A percentile compares a stretch with the other conserved stretches of the same genome.
These are phyloP conservation scores for Polypedilum pembai DNA, from an alignment of 1,140 invertebrate species.

Conservation along the genomic window DNA sequence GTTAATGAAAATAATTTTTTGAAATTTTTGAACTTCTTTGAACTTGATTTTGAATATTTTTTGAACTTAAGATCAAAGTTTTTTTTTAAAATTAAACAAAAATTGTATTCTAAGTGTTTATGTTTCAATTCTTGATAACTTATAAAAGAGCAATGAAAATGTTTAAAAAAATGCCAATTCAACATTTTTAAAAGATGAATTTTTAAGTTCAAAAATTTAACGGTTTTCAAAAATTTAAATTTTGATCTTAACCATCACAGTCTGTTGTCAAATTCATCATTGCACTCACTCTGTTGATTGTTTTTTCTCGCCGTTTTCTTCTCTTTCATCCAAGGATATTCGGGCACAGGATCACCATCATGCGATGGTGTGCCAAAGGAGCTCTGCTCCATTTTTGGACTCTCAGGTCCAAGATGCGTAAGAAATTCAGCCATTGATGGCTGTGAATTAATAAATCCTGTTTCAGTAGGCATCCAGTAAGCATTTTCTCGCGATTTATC, in stretches of 20 bases:
- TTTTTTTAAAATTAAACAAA: no score
- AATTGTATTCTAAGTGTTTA: no score
- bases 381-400: conserved; percentile 45
- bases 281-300: conserved; percentile 62
- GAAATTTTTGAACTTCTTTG: no score
- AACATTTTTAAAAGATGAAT: no score
- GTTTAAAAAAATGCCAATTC: conserved; percentile 30
- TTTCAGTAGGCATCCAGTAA: conserved; percentile 54
- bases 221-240: no score
- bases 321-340: conserved; percentile 97
- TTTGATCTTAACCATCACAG: no score
- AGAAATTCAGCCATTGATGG: conserved; percentile 88
- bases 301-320: conserved; percentile 89
- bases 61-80: no score
- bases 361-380: conserved; percentile 46
- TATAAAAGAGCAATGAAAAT: no score
- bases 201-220: conserved; percentile 20
- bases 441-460: conserved; percentile 85
- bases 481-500: conserved; percentile 41
- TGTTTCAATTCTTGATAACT: no score
- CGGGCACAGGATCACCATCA: conserved; percentile 67
- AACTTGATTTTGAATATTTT: no score
- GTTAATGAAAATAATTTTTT: no score
- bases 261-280: no score
- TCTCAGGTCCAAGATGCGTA: conserved; percentile 59